These are phyloP conservation scores for Magallana nippona DNA, from an alignment of 2,888 invertebrate genomes.

Conservation along the genomic window DNA sequence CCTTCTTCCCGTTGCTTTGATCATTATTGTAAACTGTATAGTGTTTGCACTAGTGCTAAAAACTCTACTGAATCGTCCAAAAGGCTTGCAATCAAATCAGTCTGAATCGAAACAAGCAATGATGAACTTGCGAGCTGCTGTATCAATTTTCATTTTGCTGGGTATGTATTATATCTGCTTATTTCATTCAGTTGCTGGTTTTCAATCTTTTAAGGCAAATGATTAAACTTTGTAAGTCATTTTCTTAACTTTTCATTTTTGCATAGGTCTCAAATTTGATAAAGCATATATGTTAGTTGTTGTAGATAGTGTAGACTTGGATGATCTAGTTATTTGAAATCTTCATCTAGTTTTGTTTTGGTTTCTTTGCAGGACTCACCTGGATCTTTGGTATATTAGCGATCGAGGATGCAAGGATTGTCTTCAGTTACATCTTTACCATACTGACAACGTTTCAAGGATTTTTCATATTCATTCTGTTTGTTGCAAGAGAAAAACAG, in stretches of 20 bases:
- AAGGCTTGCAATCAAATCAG: constrained; percentile 79
- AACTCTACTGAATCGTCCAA: constrained; percentile 63
- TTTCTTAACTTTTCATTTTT: too few species aligned
- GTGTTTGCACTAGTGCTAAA: constrained; percentile 68
- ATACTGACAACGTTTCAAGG: constrained; percentile 74
- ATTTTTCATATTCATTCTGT: constrained; percentile 72
- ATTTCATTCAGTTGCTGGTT: too few species aligned
- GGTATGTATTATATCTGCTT: constrained; percentile 53
- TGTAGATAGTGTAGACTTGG: too few species aligned
- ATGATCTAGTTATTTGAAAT: too few species aligned
- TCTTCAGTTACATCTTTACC: constrained; percentile 77
- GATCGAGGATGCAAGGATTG: constrained; percentile 68
- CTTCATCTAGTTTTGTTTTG: too few species aligned
- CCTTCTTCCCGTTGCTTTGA: constrained; percentile 71
- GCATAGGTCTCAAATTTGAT: too few species aligned
- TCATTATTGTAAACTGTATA: constrained; percentile 68
- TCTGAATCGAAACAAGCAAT: constrained; percentile 66
- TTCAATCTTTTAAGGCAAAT: too few species aligned
- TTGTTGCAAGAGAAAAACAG: constrained; percentile 67
- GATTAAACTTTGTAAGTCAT: too few species aligned
- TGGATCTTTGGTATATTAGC: constrained; percentile 78
- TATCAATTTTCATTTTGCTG: constrained; percentile 66
- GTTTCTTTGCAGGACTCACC: constrained; percentile 65
- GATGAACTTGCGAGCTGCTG: constrained; percentile 73
- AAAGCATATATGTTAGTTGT: too few species aligned